Evolutionary conservation across 1,140 invertebrate species (phyloP).

Genomic region (Forficula auricularia): DNA sequence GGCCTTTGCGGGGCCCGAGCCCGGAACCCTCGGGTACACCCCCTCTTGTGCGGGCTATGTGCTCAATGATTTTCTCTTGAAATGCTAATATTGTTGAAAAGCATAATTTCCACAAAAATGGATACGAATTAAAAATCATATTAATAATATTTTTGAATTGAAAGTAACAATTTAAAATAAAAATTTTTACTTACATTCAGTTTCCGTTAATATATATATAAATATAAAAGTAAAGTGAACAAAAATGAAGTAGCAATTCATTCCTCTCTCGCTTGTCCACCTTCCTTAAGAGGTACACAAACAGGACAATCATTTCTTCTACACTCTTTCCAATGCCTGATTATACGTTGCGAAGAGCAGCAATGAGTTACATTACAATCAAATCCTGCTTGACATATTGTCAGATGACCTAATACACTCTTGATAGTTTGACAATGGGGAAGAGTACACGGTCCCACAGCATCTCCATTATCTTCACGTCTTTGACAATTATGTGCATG

Average conservation of each 20-base stretch:
- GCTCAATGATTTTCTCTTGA: no score
- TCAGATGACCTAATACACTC: conserved; percentile 97
- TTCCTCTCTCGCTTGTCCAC: conserved; percentile 60
- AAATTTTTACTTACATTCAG: no score
- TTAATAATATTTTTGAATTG: no score
- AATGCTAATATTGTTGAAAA: no score
- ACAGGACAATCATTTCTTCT: conserved; percentile 87
- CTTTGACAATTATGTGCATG: conserved; percentile 98
- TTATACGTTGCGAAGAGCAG: conserved; percentile 94
- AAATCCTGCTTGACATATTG: conserved; percentile 84
- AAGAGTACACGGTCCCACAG: conserved; percentile 60
- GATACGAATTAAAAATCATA: no score
- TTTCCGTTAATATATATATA: no score
- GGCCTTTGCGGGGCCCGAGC: no score
- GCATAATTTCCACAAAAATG: no score
- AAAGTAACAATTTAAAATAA: no score
- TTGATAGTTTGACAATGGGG: conserved; percentile 99
- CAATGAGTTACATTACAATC: conserved; percentile 85
- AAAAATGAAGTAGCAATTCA: conserved; percentile 30
- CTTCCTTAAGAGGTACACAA: conserved; percentile 90
- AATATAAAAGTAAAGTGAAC: no score
- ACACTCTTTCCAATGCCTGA: conserved; percentile 98
- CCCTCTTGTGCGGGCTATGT: no score
- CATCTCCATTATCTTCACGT: conserved; percentile 65
- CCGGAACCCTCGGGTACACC: no score